Conservation (phyloP, 2,888 invertebrate genomes). For the Drosophila subquinaria region DNA sequence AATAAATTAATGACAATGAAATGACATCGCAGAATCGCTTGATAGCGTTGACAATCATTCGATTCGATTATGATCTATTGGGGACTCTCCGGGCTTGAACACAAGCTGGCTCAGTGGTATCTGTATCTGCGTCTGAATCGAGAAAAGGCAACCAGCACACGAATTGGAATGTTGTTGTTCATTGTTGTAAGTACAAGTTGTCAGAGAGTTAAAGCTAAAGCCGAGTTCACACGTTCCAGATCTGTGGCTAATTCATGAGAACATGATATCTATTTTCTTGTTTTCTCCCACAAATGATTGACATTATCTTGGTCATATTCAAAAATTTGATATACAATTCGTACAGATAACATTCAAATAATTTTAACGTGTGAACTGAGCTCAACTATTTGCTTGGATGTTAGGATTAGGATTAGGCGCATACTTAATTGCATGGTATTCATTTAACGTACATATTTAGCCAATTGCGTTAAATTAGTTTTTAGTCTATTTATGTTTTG, state of each 20-base stretch:
- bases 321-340: background rate
- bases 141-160: constrained; percentile 32
- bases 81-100: constrained; percentile 54
- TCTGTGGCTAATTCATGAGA: constrained; percentile 6
- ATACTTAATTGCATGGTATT: constrained; percentile 62
- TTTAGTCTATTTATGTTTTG: constrained; percentile 76
- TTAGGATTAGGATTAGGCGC: constrained; percentile 47
- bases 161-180: constrained; percentile 60
- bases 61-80: constrained; percentile 13
- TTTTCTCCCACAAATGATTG: background rate
- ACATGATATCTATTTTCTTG: background rate
- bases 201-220: constrained; percentile 28
- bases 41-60: constrained; percentile 4
- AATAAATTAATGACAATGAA: constrained; percentile 23
- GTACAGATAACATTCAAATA: background rate
- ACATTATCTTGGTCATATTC: background rate
- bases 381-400: constrained; percentile 29
- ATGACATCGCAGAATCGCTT: constrained; percentile 17
- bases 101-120: constrained; percentile 69
- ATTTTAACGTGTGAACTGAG: constrained; percentile 22
- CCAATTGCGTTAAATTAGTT: constrained; percentile 71
- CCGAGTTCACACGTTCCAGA: constrained; percentile 46
- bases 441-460: constrained; percentile 69
- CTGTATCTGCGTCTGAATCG: constrained; percentile 32
- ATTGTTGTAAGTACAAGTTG: constrained; percentile 52